Base-by-base conservation (phyloP, 1,140 invertebrate genomes). In the Bombus haemorrhoidalis region DNA sequence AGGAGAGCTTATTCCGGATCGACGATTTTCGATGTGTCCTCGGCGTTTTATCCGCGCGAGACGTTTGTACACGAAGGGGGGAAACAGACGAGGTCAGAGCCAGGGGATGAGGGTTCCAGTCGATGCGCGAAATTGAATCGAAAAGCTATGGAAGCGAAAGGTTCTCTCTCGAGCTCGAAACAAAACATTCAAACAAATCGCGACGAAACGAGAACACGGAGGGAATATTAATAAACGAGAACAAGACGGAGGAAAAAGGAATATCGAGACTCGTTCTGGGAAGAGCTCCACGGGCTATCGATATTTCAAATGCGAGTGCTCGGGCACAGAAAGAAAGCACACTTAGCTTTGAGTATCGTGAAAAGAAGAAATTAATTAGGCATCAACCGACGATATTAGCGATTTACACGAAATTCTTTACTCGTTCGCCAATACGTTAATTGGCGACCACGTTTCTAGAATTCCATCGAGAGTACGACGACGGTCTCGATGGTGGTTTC, bases 1-100 rank as follows among this genome's bases (percentile, higher is more conserved):
- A 37, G 62, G 15, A 66, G 59, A 84, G 75, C 43, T 88, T 85
- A 87, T 81, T 85, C 71, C 57, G 64, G 64, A 41, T 76, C 81
- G 69, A 62, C 57, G 76, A 88, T 87, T 75, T 76, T 47, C 62
- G 80, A 32, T 47, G n/a, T 62, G 53, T 77, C 57, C 75, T 75
- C 25, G 37, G 15, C n/a, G 43, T 1, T 25, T 32, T 34, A 53
- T 57, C 28, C 69, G 25, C 6, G 68, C 15, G 3, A 37, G 18
- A 69, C 25, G 25, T 32, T 69, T 25, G 25, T 39, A 37, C 39
- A 71, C 68, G 22, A 12, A 22, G 18, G 10, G 68, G 68, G 37
- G 18, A 25, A 37, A 28, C 2, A 71, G 37, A 4, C 18, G 2
- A 4, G 34, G 18, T 0, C 18, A 22, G 18, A 22, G 47, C 2